Percentiles rank a stretch among this genome's conserved stretches.
Conservation (phyloP, 2,888 invertebrate genomes). For the Apotomis betuletana region DNA sequence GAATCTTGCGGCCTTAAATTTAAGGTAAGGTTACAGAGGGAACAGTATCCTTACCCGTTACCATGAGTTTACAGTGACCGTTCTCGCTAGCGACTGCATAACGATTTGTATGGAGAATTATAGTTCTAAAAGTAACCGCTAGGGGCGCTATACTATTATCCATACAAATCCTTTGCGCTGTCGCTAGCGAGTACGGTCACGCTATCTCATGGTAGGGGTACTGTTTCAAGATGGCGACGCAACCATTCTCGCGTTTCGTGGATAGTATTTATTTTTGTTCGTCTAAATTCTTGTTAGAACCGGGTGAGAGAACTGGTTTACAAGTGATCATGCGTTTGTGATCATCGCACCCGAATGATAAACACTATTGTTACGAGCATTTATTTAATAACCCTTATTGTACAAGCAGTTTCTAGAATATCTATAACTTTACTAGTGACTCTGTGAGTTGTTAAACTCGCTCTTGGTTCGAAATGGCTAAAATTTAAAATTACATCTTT, state of each 20-base stretch:
- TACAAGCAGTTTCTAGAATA: background rate
- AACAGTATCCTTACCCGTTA: too few relatives aligned
- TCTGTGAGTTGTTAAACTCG: too few relatives aligned
- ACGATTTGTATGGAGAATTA: too few relatives aligned
- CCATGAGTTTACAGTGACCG: too few relatives aligned
- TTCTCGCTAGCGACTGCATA: too few relatives aligned
- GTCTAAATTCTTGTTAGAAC: slow-evolving; percentile 81
- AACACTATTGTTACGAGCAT: slow-evolving; percentile 62
- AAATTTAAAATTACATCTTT: too few relatives aligned
- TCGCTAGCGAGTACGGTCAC: too few relatives aligned
- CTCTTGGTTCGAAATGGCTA: too few relatives aligned
- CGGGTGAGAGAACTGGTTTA: slow-evolving; percentile 76
- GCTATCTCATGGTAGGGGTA: slow-evolving; percentile 45
- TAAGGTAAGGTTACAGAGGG: slow-evolving; percentile 56
- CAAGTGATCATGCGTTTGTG: slow-evolving; percentile 76
- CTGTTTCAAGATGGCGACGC: slow-evolving; percentile 60
- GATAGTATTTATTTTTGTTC: slow-evolving; percentile 80
- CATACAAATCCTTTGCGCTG: too few relatives aligned
- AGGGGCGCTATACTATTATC: too few relatives aligned
- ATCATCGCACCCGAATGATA: slow-evolving; percentile 75
- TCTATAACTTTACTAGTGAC: too few relatives aligned
- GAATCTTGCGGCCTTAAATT: slow-evolving; percentile 62
- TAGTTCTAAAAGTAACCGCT: too few relatives aligned
- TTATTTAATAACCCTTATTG: slow-evolving; percentile 34
- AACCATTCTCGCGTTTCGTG: slow-evolving; percentile 79